Evolutionary conservation across 1,140 invertebrate species (phyloP), one percentile per base, ranked within the genome.

Genomic region (Leptinotarsa texana): DNA sequence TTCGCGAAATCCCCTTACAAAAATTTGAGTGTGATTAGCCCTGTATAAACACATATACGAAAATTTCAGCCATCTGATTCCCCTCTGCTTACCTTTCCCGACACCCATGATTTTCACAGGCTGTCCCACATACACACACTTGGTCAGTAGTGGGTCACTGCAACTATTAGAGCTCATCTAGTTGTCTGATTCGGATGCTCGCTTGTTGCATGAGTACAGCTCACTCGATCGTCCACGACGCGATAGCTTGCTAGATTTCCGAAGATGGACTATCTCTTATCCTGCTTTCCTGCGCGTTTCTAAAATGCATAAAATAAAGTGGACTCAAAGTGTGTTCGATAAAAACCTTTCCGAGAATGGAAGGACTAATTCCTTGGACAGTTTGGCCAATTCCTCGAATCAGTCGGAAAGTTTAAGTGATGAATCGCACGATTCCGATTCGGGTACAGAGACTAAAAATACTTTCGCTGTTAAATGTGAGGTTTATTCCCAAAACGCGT

Each of bases 311-410:
- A 73, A 74, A 51, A 75, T 67, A 4, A 79, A 65, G 57, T 79
- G 78, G 78, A 69, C 65, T 51, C 65, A 63, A 68, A 47, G 21
- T 18, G 49, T 8, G 18, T 63, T 51, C 70, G 77, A 74, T 13
- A 74, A 75, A 69, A 74, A 63, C 18, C 62, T 80, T 22, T 69
- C 74, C 47, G 76, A 78, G 13, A 78, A 75, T 61, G 76, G 75
- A 51, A 74, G 66, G 51, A 75, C 79, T 21, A 88, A 89, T 42
- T 91, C 90, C 1, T 81, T 91, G 13, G 90, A 92, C 82, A 91
- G 89, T 42, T 85, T 92, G 4, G 91, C 90, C 61, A 91, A 91
- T 82, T 89, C 90, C 15, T 91, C 90, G 0, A 81, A 82, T 72
- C 85, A 84, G 17, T 87, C 87, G 67, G 86, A 86, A 4, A 88